These are phyloP conservation scores for Drosophila ustulata DNA, from an alignment of 2,888 invertebrate species.

Conservation along the genomic window DNA sequence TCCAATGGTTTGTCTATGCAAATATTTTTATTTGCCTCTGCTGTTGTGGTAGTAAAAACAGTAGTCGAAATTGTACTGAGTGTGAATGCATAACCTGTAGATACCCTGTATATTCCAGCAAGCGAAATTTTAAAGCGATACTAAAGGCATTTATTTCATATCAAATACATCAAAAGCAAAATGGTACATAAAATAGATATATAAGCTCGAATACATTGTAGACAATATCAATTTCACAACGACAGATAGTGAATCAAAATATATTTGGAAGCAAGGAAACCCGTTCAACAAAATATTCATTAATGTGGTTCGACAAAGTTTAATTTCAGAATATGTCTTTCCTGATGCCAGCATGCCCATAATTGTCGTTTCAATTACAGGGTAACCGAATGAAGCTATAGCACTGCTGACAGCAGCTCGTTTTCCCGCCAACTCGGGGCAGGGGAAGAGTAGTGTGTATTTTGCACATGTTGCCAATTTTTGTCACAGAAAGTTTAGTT, in stretches of 20 bases:
- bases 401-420: slow-evolving; percentile 47
- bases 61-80: background rate
- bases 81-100: background rate
- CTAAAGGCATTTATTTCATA: too few relatives aligned
- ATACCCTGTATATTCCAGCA: slow-evolving; percentile 14
- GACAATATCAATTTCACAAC: too few relatives aligned
- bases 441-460: slow-evolving; percentile 26
- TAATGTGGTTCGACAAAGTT: too few relatives aligned
- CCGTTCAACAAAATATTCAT: too few relatives aligned
- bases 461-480: slow-evolving; percentile 69
- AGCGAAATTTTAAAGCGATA: too few relatives aligned
- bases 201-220: too few relatives aligned
- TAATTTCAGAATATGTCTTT: too few relatives aligned
- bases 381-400: slow-evolving; percentile 20
- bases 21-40: slow-evolving; percentile 80
- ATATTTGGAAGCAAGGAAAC: too few relatives aligned
- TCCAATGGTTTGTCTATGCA: slow-evolving; percentile 77
- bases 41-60: slow-evolving; percentile 60
- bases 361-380: background rate
- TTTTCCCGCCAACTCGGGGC: slow-evolving; percentile 3
- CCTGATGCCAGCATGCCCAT: background rate
- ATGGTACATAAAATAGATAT: too few relatives aligned
- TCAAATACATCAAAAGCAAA: too few relatives aligned
- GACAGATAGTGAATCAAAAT: too few relatives aligned
- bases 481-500: slow-evolving; percentile 19